These are phyloP conservation scores for Drepana arcuata DNA, from an alignment of 1,140 invertebrate genomes.

Conservation along the genomic window DNA sequence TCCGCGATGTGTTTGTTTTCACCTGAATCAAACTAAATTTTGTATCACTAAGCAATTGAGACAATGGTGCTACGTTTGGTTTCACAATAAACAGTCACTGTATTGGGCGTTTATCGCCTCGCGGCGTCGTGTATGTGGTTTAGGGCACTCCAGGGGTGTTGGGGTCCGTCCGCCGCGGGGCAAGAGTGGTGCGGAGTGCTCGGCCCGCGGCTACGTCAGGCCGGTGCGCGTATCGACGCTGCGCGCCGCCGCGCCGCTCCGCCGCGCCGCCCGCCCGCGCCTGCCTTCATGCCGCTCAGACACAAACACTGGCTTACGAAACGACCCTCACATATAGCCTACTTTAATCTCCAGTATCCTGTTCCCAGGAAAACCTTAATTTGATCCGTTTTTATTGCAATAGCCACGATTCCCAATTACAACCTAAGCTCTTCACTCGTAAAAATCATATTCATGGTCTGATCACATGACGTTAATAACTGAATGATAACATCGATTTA, in stretches of 20 bases:
- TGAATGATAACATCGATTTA: too few relatives aligned
- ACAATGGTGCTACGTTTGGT: conserved; percentile 6
- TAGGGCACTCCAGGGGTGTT: conserved; percentile 27
- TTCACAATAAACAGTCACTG: conserved; percentile 23
- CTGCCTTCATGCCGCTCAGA: conserved; percentile 39
- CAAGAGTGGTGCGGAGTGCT: conserved; percentile 29
- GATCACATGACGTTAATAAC: too few relatives aligned
- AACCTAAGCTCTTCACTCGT: conserved; percentile 10
- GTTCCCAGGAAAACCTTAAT: conserved; percentile 28
- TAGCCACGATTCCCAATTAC: conserved; percentile 15
- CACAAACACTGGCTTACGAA: conserved; percentile 45
- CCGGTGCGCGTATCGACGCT: conserved; percentile 59
- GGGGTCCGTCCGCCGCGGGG: conserved; percentile 23
- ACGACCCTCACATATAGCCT: conserved; percentile 27
- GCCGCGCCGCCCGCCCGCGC: conserved; percentile 19
- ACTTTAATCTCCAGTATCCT: conserved; percentile 34
- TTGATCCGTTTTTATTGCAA: conserved; percentile 27
- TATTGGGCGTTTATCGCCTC: conserved; percentile 6
- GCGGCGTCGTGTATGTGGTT: conserved; percentile 28
- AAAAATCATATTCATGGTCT: conserved; percentile 10
- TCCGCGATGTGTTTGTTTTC: conserved; percentile 61
- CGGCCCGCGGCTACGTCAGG: conserved; percentile 48
- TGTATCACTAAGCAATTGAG: conserved; percentile 22
- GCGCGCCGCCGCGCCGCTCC: conserved; percentile 25
- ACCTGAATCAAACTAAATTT: conserved; percentile 27